Evolutionary conservation across 1,140 invertebrate species (phyloP).

Genomic region (Drosophila prosaltans): DNA sequence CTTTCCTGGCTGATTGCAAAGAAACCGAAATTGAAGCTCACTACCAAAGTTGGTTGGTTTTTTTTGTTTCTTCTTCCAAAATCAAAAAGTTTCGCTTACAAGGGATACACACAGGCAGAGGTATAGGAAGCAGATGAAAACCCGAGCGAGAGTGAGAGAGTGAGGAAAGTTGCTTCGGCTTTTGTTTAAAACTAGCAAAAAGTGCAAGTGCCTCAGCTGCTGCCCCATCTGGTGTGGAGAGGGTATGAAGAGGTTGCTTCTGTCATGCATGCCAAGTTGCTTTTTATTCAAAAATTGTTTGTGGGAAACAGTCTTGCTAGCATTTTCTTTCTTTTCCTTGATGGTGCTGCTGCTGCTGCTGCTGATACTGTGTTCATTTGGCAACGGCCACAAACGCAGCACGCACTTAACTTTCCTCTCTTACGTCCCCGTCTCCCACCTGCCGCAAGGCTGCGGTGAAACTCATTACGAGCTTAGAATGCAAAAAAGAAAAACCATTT

Average conservation of each 20-base stretch:
- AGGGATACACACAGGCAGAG: not conserved
- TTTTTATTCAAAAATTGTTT: slow-evolving; percentile 68
- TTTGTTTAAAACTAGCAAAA: slow-evolving; percentile 71
- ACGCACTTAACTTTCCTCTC: slow-evolving; percentile 72
- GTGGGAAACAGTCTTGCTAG: slow-evolving; percentile 31
- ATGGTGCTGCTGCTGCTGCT: slow-evolving; percentile 33
- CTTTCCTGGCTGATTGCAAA: slow-evolving; percentile 67
- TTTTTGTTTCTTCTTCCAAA: slow-evolving; percentile 53
- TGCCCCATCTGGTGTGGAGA: not conserved
- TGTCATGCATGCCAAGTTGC: slow-evolving; percentile 67
- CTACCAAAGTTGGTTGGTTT: slow-evolving; percentile 49
- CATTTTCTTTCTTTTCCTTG: slow-evolving; percentile 59
- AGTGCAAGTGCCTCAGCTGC: slow-evolving; percentile 71
- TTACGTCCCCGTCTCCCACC: slow-evolving; percentile 39
- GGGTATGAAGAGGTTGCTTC: slow-evolving; percentile 22
- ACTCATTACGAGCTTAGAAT: slow-evolving; percentile 80
- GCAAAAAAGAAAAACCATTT: slow-evolving; percentile 66
- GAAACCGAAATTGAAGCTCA: slow-evolving; percentile 77
- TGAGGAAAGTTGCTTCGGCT: slow-evolving; percentile 15
- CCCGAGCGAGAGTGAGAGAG: slow-evolving; percentile 6
- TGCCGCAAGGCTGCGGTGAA: slow-evolving; percentile 75
- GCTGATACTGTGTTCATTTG: slow-evolving; percentile 53
- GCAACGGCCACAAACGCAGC: slow-evolving; percentile 69
- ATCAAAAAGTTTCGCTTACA: slow-evolving; percentile 75
- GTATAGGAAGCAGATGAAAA: not conserved